Evolutionary conservation across 1,140 invertebrate genomes (phyloP), one percentile per base, ranked within the genome.

Genomic region (Hylaeus anthracinus): DNA sequence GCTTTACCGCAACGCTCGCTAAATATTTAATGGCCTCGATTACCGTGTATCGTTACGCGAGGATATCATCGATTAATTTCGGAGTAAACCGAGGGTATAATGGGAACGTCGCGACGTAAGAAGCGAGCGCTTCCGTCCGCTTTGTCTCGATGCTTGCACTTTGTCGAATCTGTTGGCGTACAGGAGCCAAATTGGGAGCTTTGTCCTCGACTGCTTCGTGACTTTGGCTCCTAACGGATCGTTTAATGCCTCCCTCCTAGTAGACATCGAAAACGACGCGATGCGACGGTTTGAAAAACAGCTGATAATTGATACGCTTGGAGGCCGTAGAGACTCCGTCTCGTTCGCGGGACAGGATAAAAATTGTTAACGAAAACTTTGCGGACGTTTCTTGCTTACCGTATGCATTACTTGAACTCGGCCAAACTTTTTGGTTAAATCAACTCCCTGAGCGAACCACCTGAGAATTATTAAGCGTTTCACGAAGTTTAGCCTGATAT

Each of bases 211-310:
- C 26, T 26, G 3, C 5, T 58, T 41, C 3, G 4, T 5, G 12
- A 66, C 26, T 26, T 26, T 26, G n/a, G n/a, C 3, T n/a, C 14
- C 4, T 14, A 58, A 75, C 55, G 43, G 51, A 60, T 15, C n/a
- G 56, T 61, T 77, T 61, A 71, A 61, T 45, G 45, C 39, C 14
- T 43, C 39, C 2, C 55, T 8, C 55, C 0, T 9, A 41, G 26
- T 26, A 26, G 26, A 26, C 26, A 26, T 26, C 26, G 26, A 26
- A 82, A 85, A 82, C 70, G 65, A 69, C 37, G 8, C 39, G 51
- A 3, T 26, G 63, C 60, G 78, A 85, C 63, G 58, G 3, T 81
- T 86, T 84, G 84, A 84, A 84, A 86, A 85, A 70, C 56, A 41
- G 58, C 3, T 70, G 55, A 71, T 71, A 86, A 81, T 86, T 86